Evolutionary conservation across 2,113 vertebrate species (phyloP).

Genomic region (Paramisgurnus dabryanus): DNA sequence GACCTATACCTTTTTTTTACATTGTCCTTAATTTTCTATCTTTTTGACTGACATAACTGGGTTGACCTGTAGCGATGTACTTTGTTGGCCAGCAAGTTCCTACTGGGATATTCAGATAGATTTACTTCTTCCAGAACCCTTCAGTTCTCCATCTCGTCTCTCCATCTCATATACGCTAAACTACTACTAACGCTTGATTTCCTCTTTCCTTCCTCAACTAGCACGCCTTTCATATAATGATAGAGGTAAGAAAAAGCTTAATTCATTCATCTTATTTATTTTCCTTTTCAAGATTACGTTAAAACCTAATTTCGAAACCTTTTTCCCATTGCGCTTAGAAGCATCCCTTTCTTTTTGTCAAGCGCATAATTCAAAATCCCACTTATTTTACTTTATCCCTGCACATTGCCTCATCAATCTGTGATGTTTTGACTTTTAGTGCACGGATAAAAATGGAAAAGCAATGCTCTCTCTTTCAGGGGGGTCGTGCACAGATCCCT

Average conservation of each 20-base stretch:
- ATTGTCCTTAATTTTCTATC: background rate
- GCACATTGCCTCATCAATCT: conserved; percentile 37
- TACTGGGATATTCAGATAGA: background rate
- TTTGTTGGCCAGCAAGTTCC: conserved; percentile 23
- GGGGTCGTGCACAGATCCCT: conserved; percentile 31
- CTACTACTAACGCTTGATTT: conserved; percentile 76
- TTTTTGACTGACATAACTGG: conserved; percentile 12
- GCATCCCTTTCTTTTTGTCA: conserved; percentile 32
- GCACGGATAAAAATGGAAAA: conserved; percentile 46
- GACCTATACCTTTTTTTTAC: background rate
- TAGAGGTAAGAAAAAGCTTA: conserved; percentile 89
- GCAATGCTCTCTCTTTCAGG: conserved; percentile 41
- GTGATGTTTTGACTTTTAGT: conserved; percentile 41
- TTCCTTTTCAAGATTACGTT: conserved; percentile 16
- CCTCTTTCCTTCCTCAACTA: conserved; percentile 84
- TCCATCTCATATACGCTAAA: conserved; percentile 71
- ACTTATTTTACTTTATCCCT: conserved; percentile 34
- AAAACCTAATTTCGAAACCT: conserved; percentile 23
- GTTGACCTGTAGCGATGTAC: conserved; percentile 26
- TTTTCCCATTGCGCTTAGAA: conserved; percentile 26
- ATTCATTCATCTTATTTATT: conserved; percentile 55
- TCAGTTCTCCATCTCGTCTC: conserved; percentile 47
- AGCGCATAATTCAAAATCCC: conserved; percentile 14
- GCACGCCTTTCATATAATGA: conserved; percentile 98
- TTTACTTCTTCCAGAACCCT: conserved; percentile 42